Conservation (phyloP, 2,797 vertebrate genomes). For the Lepidocolaptes lacrymiger region DNA sequence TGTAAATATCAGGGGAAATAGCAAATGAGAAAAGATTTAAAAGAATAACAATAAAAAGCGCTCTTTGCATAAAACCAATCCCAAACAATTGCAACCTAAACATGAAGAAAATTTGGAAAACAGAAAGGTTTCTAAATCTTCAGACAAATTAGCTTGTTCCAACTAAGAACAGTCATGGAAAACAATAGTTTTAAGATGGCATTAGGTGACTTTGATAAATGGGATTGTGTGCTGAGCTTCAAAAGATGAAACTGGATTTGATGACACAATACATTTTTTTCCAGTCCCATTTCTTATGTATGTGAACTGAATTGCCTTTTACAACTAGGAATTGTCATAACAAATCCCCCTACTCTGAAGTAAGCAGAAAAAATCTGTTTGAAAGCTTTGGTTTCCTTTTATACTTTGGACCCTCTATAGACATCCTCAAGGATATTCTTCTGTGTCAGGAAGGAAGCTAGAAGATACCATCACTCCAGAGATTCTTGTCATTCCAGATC, state of each 20-base stretch:
- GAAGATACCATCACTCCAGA: constrained; percentile 65
- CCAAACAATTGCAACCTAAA: not conserved
- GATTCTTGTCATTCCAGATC: constrained; percentile 48
- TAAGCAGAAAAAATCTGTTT: constrained; percentile 75
- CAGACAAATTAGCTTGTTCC: not conserved
- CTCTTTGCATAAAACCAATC: not conserved
- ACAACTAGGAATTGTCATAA: constrained; percentile 70
- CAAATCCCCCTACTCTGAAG: constrained; percentile 69
- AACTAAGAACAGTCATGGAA: not conserved
- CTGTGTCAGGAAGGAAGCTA: constrained; percentile 63
- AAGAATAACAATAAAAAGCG: not conserved
- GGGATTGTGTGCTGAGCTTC: not conserved
- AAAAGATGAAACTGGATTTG: not conserved
- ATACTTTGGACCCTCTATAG: constrained; percentile 66
- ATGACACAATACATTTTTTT: not conserved
- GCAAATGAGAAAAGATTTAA: not conserved
- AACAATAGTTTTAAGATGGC: not conserved
- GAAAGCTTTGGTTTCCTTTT: constrained; percentile 71
- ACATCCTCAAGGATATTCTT: constrained; percentile 58
- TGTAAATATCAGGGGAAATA: not conserved
- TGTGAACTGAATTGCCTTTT: constrained; percentile 70
- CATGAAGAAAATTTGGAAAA: not conserved
- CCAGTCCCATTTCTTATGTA: not conserved
- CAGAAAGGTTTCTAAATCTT: not conserved
- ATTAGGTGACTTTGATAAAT: not conserved